Conservation (phyloP, 1,140 invertebrate species). For the Cydia pomonella region DNA sequence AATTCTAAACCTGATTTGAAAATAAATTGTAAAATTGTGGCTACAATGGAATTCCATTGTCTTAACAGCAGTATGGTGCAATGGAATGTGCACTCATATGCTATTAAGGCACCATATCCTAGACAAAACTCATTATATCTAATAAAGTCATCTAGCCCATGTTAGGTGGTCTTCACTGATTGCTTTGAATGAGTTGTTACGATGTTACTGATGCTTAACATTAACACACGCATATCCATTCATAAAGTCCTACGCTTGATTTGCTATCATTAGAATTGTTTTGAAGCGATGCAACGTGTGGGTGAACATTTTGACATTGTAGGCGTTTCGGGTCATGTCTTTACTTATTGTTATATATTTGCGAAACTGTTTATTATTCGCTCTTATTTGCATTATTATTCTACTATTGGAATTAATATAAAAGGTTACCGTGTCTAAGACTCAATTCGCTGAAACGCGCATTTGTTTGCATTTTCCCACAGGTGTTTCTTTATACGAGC, state of each 20-base stretch:
- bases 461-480: slow-evolving; percentile 76
- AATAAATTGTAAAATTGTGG: slow-evolving; percentile 2
- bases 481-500: slow-evolving; percentile 64
- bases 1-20: slow-evolving; percentile 2
- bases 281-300: slow-evolving; percentile 19
- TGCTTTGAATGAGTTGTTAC: slow-evolving; percentile 29
- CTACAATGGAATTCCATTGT: neutral
- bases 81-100: slow-evolving; percentile 16
- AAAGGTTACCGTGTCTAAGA: neutral
- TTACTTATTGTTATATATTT: slow-evolving; percentile 30
- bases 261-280: slow-evolving; percentile 27
- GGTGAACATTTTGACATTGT: slow-evolving; percentile 28
- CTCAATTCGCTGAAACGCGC: slow-evolving; percentile 39
- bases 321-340: slow-evolving; percentile 28
- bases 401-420: neutral
- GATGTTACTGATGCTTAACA: slow-evolving; percentile 20
- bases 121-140: slow-evolving; percentile 14
- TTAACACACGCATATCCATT: slow-evolving; percentile 35
- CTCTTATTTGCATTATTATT: neutral
- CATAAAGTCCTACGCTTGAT: slow-evolving; percentile 42
- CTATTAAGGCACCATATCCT: slow-evolving; percentile 1
- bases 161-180: slow-evolving; percentile 11
- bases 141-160: neutral
- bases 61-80: slow-evolving; percentile 1
- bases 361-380: slow-evolving; percentile 9